Conservation (phyloP, 2,797 vertebrate genomes). For the Lophotriccus pileatus region DNA sequence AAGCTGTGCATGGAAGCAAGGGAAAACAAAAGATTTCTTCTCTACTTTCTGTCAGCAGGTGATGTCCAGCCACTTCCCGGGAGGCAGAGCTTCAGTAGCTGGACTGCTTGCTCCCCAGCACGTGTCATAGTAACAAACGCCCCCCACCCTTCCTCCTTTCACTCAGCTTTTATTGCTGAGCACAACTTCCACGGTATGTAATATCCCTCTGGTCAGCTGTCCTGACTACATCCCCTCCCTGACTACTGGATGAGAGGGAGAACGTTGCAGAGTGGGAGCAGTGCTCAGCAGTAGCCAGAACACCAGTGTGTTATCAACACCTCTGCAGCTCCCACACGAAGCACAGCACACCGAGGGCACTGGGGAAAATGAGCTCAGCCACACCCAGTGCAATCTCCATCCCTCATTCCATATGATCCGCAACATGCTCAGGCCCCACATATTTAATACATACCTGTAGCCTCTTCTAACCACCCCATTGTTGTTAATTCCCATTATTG, state of each 20-base stretch:
- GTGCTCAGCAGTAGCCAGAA: not conserved
- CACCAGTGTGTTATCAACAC: not conserved
- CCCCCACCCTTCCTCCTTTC: not conserved
- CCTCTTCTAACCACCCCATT: no score
- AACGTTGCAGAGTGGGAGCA: not conserved
- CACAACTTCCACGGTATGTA: not conserved
- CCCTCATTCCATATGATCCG: not conserved
- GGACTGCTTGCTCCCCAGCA: not conserved
- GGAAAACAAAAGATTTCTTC: not conserved
- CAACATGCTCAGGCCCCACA: not conserved
- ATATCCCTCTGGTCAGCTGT: not conserved
- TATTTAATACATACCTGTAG: not conserved
- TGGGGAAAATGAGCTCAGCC: not conserved
- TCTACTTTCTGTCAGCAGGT: not conserved
- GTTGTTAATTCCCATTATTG: not conserved
- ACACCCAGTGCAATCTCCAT: not conserved
- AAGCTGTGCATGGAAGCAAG: not conserved
- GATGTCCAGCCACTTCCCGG: not conserved
- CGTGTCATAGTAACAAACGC: not conserved
- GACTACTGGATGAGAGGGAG: no score
- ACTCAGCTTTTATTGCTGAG: not conserved
- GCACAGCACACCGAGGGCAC: not conserved
- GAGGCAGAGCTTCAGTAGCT: not conserved
- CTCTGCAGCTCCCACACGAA: not conserved
- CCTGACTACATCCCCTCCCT: not conserved